Evolutionary conservation across 2,797 vertebrate genomes (phyloP).

Genomic region (Emydoidea blandingii): DNA sequence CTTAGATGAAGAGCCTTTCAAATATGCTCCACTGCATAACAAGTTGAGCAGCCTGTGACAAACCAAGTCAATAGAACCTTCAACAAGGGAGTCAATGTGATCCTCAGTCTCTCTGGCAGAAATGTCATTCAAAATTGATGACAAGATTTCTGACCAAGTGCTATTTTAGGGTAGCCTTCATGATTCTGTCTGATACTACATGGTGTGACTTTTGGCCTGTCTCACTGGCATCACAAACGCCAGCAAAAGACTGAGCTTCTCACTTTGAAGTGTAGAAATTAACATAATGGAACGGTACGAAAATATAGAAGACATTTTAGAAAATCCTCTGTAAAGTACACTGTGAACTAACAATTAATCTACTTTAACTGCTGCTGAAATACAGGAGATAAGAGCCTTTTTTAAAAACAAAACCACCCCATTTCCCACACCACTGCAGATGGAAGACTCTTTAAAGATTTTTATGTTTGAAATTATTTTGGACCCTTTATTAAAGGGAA

Average conservation of each 20-base stretch:
- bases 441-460: conserved; percentile 61
- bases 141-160: conserved; percentile 65
- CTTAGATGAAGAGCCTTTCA: conserved; percentile 79
- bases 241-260: conserved; percentile 43
- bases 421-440: conserved; percentile 44
- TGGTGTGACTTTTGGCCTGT: conserved; percentile 28
- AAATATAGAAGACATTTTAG: conserved; percentile 8
- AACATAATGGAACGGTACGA: conserved; percentile 30
- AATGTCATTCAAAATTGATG: conserved; percentile 78
- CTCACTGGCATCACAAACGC: conserved; percentile 17
- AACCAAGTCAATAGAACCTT: conserved; percentile 73
- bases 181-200: conserved; percentile 42
- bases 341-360: conserved; percentile 62
- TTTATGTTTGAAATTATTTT: conserved; percentile 70
- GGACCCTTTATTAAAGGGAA: conserved; percentile 60
- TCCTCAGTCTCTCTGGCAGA: conserved; percentile 65
- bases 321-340: conserved; percentile 46
- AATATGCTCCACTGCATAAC: conserved; percentile 70
- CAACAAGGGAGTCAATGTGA: conserved; percentile 67
- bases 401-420: background rate
- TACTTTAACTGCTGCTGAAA: conserved; percentile 41
- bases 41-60: conserved; percentile 67
- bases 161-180: conserved; percentile 65
- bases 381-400: conserved; percentile 38
- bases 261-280: background rate